Evolutionary conservation across 2,113 vertebrate species (phyloP), one percentile per base, ranked within the genome.

Genomic region (Benitochromis conjunctus): DNA sequence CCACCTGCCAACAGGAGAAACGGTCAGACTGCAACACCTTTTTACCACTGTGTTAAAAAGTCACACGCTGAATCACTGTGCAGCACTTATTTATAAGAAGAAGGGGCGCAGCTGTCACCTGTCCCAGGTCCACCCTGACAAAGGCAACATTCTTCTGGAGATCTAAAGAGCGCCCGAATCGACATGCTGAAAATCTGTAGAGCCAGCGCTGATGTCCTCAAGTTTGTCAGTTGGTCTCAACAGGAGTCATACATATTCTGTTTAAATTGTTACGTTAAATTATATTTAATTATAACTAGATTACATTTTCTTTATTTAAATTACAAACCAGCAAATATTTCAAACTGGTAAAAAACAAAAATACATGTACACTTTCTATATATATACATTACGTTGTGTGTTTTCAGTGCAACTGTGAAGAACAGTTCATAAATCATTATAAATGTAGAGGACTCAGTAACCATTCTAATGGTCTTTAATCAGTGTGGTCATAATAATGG

Each of bases 1-100:
- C 51, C 96, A 99, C 91, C 96, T 99, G 56, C 98, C 98, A 43
- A 97, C 97, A 2, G 97, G 95, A 53, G 98, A 99, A 86, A 96
- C 83, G 9, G 98, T 99, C 90, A 90, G 90, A 48, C 5, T 0
- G 3, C 9, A 6, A 3, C 19, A 2, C 43, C 10, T 10, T 6
- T 0, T 5, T 0, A 69, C 64, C 18, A 0, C 14, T 18, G 66
- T 46, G 21, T 24, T 46, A 1, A 14, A n/a, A 0, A 66, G 11
- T 21, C 36, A 43, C 13, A 0, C 5, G 5, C n/a, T 46, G 21
- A 0, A 11, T 41, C 3, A 6, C 16, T 48, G n/a, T 24, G 64
- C 38, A 46, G 6, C 41, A 71, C 38, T 16, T 0, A 2, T 46
- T 71, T 46, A 46, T 26, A 0, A 4, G 21, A 71, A 46, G 38